phyloP scores from a whole-genome alignment of 2,113 vertebrate genomes.

The Cyanoderma ruficeps region DNA sequence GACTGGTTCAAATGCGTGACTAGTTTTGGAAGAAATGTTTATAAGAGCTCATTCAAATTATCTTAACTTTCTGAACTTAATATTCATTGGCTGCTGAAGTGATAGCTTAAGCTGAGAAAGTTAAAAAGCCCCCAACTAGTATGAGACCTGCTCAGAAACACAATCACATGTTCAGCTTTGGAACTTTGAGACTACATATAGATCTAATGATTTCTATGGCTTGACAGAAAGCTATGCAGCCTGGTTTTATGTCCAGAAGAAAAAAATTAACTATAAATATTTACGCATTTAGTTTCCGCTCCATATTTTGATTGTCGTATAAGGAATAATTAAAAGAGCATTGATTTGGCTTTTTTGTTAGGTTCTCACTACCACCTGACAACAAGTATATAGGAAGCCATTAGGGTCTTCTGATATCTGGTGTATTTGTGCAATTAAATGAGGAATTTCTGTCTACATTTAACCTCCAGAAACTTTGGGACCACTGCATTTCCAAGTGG shows the following conservation, averaged over 20 bases:
- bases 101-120: not conserved
- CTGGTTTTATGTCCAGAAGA: not conserved
- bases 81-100: not conserved
- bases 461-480: not conserved
- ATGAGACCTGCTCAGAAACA: not conserved
- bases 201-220: not conserved
- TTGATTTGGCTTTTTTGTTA: not conserved
- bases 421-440: constrained; percentile 15
- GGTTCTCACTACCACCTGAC: not conserved
- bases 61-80: not conserved
- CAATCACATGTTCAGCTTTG: not conserved
- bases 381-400: not conserved
- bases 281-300: not conserved
- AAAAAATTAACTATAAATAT: not conserved
- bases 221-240: not conserved
- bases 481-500: not conserved
- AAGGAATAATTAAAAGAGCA: not conserved
- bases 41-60: not conserved
- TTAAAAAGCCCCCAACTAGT: not conserved
- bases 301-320: not conserved
- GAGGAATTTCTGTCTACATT: not conserved
- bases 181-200: not conserved
- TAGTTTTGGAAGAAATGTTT: not conserved
- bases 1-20: not conserved
- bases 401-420: not conserved